Conservation (phyloP, 2,113 vertebrate genomes). For the Solea senegalensis region DNA sequence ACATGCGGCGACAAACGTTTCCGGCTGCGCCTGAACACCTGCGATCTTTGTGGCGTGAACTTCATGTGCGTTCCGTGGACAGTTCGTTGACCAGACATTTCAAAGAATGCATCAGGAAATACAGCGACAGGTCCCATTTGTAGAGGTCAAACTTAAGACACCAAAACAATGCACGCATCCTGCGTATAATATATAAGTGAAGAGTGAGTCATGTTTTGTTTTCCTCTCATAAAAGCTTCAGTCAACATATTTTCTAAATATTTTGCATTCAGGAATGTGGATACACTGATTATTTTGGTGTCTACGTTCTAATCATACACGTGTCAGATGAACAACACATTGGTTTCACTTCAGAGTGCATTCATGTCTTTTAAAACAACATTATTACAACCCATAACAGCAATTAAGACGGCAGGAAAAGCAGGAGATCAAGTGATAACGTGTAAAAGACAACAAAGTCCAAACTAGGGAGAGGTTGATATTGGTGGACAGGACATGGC, state of each 20-base stretch:
- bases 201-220: background rate
- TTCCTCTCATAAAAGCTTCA: background rate
- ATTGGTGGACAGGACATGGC: background rate
- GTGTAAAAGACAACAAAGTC: too few species aligned
- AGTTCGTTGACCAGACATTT: background rate
- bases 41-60: background rate
- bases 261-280: background rate
- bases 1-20: slow-evolving; percentile 40
- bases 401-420: too few species aligned
- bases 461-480: too few species aligned
- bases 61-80: background rate
- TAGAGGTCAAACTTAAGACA: background rate
- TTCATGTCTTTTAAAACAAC: too few species aligned
- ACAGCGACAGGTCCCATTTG: background rate
- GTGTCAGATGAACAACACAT: background rate
- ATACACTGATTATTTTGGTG: slow-evolving; percentile 3
- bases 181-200: background rate
- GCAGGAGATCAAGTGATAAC: too few species aligned
- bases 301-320: background rate
- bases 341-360: background rate
- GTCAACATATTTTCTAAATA: background rate
- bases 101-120: slow-evolving; percentile 1
- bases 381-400: too few species aligned
- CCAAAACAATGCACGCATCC: background rate
- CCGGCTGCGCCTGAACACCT: background rate